These are phyloP conservation scores for Cercocebus atys DNA, from an alignment of 2,113 vertebrate species.

Conservation along the genomic window DNA sequence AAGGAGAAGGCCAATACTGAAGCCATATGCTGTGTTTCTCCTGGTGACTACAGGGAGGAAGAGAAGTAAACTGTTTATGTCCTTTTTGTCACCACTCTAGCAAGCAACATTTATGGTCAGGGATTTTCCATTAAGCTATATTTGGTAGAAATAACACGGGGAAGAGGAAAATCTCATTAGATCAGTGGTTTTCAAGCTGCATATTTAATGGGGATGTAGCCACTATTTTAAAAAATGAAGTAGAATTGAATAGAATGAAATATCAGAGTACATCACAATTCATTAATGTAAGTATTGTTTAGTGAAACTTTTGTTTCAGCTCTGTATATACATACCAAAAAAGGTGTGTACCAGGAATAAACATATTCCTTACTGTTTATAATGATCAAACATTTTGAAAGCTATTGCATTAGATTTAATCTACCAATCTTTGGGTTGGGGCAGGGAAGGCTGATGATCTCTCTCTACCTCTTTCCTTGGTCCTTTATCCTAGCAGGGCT, in stretches of 20 bases:
- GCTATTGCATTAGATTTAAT: background rate
- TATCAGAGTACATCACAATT: background rate
- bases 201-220: background rate
- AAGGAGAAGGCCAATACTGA: background rate
- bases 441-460: background rate
- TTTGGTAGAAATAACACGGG: background rate
- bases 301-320: background rate
- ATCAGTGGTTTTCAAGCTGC: background rate
- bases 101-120: background rate
- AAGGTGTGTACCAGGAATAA: background rate
- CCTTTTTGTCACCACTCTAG: background rate
- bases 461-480: background rate
- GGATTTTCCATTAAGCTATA: background rate
- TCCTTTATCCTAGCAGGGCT: background rate
- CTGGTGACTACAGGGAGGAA: background rate
- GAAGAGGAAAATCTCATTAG: background rate
- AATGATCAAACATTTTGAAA: background rate
- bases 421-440: background rate
- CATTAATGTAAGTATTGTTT: background rate
- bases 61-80: background rate
- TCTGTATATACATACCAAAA: background rate
- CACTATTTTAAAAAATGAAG: slow-evolving; percentile 7
- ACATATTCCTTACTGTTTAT: background rate
- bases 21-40: background rate
- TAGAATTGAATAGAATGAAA: background rate